A percentile compares a stretch with the other conserved stretches of the same genome.
Conservation (phyloP, 2,113 vertebrate species). For the Notiomystis cincta region DNA sequence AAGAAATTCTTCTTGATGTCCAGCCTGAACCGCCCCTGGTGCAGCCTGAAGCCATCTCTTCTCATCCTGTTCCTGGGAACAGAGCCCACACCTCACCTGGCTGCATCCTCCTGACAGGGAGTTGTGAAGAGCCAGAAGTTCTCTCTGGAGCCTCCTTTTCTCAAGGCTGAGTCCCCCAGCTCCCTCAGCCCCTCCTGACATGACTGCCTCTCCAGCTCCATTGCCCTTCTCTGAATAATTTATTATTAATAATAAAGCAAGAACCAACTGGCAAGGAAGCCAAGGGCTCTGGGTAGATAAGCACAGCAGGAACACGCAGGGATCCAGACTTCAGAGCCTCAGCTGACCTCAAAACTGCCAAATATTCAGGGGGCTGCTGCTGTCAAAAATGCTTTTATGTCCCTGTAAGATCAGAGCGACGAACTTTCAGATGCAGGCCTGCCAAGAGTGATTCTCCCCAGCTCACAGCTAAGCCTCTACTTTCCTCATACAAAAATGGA, state of each 20-base stretch:
- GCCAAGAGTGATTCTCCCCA: background rate
- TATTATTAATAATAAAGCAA: background rate
- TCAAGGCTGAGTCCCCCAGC: background rate
- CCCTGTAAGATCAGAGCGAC: background rate
- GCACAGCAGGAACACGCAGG: background rate
- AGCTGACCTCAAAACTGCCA: background rate
- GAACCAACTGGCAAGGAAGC: background rate
- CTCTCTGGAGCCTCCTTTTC: background rate
- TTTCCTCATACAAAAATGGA: background rate
- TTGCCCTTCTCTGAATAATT: background rate
- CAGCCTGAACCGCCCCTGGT: background rate
- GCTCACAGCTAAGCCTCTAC: background rate
- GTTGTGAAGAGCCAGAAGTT: accelerated
- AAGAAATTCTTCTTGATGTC: background rate
- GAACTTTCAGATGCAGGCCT: background rate
- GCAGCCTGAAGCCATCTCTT: accelerated
- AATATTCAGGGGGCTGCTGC: background rate
- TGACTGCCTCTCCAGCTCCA: background rate
- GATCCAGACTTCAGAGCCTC: background rate
- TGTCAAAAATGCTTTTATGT: background rate
- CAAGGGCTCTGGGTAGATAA: background rate
- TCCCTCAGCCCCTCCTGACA: background rate
- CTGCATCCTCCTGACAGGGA: background rate
- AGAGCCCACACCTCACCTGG: accelerated
- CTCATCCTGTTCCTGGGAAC: background rate